Base-by-base conservation (phyloP, 2,888 invertebrate genomes). In the Rhimphoctona megacephalus region DNA sequence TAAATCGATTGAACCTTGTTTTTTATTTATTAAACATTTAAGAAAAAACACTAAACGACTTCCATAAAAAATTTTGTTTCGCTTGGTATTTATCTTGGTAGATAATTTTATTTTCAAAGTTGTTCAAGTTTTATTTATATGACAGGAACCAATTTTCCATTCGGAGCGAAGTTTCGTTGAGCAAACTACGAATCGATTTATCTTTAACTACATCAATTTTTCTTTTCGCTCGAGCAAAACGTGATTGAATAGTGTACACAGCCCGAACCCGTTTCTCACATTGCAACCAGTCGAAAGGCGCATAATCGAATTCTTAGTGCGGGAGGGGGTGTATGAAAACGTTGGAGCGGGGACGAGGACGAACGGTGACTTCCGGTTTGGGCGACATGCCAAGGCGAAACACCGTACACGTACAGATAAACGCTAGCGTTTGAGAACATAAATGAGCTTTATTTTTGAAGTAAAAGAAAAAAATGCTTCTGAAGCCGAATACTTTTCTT, bases 321-420 rank as follows among this genome's bases (percentile, higher is more conserved):
- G 52, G 67, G 57, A 61, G 49, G 39, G 67, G 19, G 46, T 80
- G 43, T 4, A 80, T 25, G 22, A 46, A 33, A 43, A 61, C 70
- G 39, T n/a, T 43, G 54, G 17, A 57, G 52, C 25, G 67, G 67
- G 80, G 81, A 67, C 80, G 85, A 83, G 69, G 81, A 64, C 72
- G 87, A 87, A 86, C 77, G 64, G 78, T 72, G 86, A 85, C 85
- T 89, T 89, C 85, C 87, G 88, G 86, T 49, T 86, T 64, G 85
- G 88, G 85, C 86, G 33, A 46, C 46, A 74, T 83, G 86, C 87
- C 86, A 88, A 61, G 61, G 84, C 52, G 57, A 74, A 81, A 74
- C 57, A 30, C 46, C 46, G 49, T 43, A 67, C 14, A 67, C 61
- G 52, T 61, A 67, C 57, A 54, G 25, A 72, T 46, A 67, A 46